Percentiles rank a stretch among this genome's conserved stretches.
phyloP scores from a whole-genome alignment of 2,888 invertebrate species.

The Dioctria rufipes region DNA sequence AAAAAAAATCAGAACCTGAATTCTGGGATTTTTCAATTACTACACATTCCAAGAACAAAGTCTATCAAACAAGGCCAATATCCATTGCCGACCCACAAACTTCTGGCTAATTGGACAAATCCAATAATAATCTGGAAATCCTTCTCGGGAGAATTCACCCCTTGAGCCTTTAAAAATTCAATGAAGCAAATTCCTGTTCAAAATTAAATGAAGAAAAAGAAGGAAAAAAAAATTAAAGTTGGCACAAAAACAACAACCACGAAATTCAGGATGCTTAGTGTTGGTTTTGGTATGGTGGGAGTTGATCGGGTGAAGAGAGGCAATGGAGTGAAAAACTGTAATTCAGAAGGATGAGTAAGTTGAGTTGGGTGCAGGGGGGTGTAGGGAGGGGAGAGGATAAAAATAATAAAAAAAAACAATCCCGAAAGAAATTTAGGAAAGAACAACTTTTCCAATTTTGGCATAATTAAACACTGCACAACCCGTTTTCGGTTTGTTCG shows the following conservation, averaged over 20 bases:
- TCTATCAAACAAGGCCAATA: slow-evolving; percentile 52
- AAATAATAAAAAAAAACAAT: neutral
- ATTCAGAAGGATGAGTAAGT: neutral
- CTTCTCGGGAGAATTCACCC: slow-evolving; percentile 41
- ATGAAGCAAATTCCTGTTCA: slow-evolving; percentile 51
- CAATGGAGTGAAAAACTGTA: slow-evolving; percentile 46
- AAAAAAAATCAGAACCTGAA: neutral
- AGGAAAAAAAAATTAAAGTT: slow-evolving; percentile 35
- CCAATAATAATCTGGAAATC: slow-evolving; percentile 48
- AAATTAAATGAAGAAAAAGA: slow-evolving; percentile 43
- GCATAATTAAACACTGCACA: slow-evolving; percentile 51
- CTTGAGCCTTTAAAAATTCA: slow-evolving; percentile 52
- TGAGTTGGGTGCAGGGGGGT: neutral
- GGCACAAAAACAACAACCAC: slow-evolving; percentile 32
- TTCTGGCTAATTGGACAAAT: slow-evolving; percentile 52
- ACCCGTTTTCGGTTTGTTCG: neutral
- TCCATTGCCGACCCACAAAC: slow-evolving; percentile 45
- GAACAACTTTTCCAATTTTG: slow-evolving; percentile 52
- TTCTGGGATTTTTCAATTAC: slow-evolving; percentile 50
- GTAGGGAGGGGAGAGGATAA: neutral
- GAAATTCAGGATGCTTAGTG: too few species aligned
- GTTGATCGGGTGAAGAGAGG: neutral
- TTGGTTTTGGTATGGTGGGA: neutral
- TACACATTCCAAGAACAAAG: slow-evolving; percentile 47
- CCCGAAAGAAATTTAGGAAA: slow-evolving; percentile 21